Evolutionary conservation across 2,888 invertebrate genomes (phyloP).

Genomic region (Heteropelma amictum): DNA sequence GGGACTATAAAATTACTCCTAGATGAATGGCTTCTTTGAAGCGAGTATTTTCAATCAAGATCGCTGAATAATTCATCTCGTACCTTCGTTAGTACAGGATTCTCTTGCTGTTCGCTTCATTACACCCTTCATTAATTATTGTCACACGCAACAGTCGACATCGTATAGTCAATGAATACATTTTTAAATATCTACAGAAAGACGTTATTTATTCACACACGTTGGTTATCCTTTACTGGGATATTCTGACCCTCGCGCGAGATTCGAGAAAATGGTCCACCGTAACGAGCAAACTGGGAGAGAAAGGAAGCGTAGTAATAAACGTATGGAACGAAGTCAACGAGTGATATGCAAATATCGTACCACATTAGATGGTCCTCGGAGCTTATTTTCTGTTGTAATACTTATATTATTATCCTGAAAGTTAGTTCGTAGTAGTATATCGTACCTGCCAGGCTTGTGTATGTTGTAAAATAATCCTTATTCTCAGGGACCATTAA

Average conservation of each 20-base stretch:
- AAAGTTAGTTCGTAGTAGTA: too few species aligned
- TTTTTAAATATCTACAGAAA: slow-evolving; percentile 60
- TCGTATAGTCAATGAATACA: too few species aligned
- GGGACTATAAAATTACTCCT: slow-evolving; percentile 22
- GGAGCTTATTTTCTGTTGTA: slow-evolving; percentile 52
- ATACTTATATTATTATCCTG: slow-evolving; percentile 52
- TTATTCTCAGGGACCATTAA: slow-evolving; percentile 49
- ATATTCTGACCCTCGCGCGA: slow-evolving; percentile 1
- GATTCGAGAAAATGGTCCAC: slow-evolving; percentile 13
- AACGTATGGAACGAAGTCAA: slow-evolving; percentile 39
- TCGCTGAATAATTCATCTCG: neutral
- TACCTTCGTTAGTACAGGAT: too few species aligned
- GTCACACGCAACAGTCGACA: too few species aligned
- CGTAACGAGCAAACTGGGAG: slow-evolving; percentile 31
- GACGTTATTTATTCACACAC: neutral
- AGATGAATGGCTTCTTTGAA: too few species aligned
- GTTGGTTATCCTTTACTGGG: slow-evolving; percentile 4
- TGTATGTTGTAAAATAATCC: slow-evolving; percentile 31
- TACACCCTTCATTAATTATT: too few species aligned
- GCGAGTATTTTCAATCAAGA: slow-evolving; percentile 15
- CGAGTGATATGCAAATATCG: slow-evolving; percentile 60
- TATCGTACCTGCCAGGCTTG: neutral
- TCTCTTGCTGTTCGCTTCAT: too few species aligned
- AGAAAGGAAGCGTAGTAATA: neutral
- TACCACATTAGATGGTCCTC: slow-evolving; percentile 52